Base-by-base conservation (phyloP, 92 coral and sea anemone genomes). In the Porites lobata region DNA sequence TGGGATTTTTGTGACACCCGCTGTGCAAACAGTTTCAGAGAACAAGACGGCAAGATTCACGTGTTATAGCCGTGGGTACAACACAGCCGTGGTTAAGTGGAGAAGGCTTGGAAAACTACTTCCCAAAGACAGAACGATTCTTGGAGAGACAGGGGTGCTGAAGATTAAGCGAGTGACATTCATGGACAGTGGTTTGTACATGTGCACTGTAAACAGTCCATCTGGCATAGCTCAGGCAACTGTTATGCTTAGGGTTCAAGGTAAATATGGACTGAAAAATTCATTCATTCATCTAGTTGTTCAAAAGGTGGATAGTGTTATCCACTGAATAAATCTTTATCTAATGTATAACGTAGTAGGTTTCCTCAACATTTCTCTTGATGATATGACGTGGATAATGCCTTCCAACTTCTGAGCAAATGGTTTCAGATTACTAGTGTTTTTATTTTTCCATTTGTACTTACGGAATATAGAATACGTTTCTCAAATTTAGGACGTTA, bases 131-230 rank as follows among this genome's bases (percentile, higher is more conserved):
- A 90, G 78, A 21, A 54, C 58, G 20, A 17, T 81, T 4, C 66
- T 75, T 38, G 85, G 87, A 10, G 87, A 86, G 62, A 54, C 70
- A 21, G 94, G 94, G 10, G 83, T 79, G 59, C 62, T 91, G 63
- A 86, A 82, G 81, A 68, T 91, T 20, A 86, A 74, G 10, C 80
- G 83, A 22, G 90, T 76, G 50, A 51, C 72, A 21, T 67, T 65
- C 11, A 5, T 71, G n/a, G 94, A 91, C 63, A 71, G 71, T 17
- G 94, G 94, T 1, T 18, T 29, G 58, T 91, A 91, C 76, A 81
- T 81, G 94, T 91, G 94, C 24, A 81, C 94, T 7, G 94, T 91
- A 50, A 89, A 75, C 62, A 91, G 94, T 61, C 87, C 84, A 11
- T 65, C 88, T 6, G 91, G 94, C 47, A 50, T 81, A 14, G 78